Conservation (phyloP, 2,888 invertebrate species). For the Deilephila elpenor region DNA sequence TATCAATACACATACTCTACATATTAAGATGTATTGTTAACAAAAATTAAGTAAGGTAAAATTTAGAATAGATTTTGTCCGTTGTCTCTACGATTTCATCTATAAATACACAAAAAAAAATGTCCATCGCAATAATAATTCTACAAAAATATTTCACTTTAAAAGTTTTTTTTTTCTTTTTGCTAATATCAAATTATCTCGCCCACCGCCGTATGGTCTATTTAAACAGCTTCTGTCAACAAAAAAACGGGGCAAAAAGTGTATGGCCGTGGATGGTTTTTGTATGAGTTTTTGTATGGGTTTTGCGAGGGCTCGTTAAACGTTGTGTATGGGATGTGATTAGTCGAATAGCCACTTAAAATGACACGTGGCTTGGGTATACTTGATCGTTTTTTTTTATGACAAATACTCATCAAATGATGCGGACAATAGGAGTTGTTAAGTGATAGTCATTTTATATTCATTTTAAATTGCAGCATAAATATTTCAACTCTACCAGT, state of each 20-base stretch:
- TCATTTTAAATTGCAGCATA: too few relatives aligned
- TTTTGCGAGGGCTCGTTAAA: conserved; percentile 32
- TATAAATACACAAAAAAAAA: not conserved
- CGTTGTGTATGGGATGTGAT: conserved; percentile 37
- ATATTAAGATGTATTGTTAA: too few relatives aligned
- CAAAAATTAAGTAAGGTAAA: too few relatives aligned
- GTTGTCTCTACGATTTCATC: too few relatives aligned
- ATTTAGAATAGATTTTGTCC: too few relatives aligned
- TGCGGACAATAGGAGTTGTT: not conserved
- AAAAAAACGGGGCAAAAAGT: conserved; percentile 10
- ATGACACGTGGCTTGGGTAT: conserved; percentile 12
- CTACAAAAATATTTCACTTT: not conserved
- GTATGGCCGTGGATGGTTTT: conserved; percentile 11
- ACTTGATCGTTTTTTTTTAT: not conserved
- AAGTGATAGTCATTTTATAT: too few relatives aligned
- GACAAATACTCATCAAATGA: not conserved
- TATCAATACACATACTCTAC: too few relatives aligned
- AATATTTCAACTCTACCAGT: too few relatives aligned
- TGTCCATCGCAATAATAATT: not conserved
- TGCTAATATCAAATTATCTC: not conserved
- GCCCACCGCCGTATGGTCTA: conserved; percentile 7
- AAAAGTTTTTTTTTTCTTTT: not conserved
- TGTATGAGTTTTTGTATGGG: conserved; percentile 23
- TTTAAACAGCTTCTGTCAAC: conserved; percentile 14
- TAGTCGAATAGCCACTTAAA: conserved; percentile 25